phyloP scores from a whole-genome alignment of 2,888 invertebrate genomes.

The Eumacrocentrus americanus region DNA sequence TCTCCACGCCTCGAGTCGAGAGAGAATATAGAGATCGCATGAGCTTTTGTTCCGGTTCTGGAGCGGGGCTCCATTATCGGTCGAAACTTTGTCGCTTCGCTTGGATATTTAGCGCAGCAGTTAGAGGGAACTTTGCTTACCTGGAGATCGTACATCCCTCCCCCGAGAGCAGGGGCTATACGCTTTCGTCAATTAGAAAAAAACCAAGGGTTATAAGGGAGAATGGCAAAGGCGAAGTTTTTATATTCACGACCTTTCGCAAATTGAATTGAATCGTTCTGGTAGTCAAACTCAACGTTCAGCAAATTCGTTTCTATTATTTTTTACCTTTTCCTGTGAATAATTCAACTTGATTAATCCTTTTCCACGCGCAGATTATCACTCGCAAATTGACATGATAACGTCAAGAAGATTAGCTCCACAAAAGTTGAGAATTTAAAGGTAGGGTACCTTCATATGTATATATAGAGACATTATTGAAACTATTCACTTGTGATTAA shows the following conservation, averaged over 20 bases:
- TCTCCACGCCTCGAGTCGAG: background rate
- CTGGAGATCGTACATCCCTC: conserved; percentile 3
- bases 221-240: background rate
- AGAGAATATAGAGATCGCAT: conserved; percentile 14
- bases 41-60: conserved; percentile 18
- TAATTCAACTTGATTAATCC: background rate
- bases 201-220: conserved; percentile 9
- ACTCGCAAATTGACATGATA: too few relatives aligned
- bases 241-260: background rate
- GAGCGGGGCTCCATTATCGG: conserved; percentile 35
- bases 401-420: too few relatives aligned
- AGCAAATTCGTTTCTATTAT: background rate
- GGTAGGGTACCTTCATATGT: too few relatives aligned
- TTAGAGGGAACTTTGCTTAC: conserved; percentile 24
- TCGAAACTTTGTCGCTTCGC: conserved; percentile 36
- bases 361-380: background rate
- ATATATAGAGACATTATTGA: too few relatives aligned
- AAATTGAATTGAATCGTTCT: conserved; percentile 1
- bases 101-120: conserved; percentile 36
- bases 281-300: background rate
- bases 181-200: conserved; percentile 22
- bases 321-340: background rate
- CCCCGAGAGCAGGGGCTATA: conserved; percentile 21
- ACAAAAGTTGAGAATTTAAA: too few relatives aligned
- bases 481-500: too few relatives aligned